Conservation (phyloP, 2,888 invertebrate genomes). For the Nemotelus pantherinus region DNA sequence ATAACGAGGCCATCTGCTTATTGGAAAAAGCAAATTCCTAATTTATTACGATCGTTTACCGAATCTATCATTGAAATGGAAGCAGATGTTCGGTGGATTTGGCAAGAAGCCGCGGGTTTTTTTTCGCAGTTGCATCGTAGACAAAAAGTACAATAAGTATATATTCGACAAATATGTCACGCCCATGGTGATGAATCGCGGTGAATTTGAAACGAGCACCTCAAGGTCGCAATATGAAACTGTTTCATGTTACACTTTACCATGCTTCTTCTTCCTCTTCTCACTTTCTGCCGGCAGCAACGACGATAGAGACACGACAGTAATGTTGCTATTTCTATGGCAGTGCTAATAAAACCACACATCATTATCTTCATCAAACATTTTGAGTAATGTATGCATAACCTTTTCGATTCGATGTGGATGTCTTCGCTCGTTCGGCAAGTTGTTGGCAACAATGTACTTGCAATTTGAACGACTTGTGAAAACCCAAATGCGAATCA, state of each 20-base stretch:
- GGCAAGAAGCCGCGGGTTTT: neutral
- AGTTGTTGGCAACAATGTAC: neutral
- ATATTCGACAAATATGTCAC: slow-evolving; percentile 33
- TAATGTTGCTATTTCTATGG: neutral
- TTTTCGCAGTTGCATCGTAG: too few species aligned
- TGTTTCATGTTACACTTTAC: slow-evolving; percentile 5
- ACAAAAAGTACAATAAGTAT: neutral
- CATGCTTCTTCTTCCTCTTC: neutral
- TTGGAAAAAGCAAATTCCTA: neutral
- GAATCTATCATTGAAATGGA: slow-evolving; percentile 3
- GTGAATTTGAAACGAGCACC: neutral
- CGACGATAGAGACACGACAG: neutral
- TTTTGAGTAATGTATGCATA: neutral
- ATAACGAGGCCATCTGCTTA: slow-evolving; percentile 17
- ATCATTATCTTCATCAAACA: slow-evolving; percentile 4
- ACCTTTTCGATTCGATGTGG: slow-evolving; percentile 5
- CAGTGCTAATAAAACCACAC: neutral
- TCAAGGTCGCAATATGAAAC: slow-evolving; percentile 22
- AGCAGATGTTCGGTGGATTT: slow-evolving; percentile 1
- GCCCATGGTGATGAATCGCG: slow-evolving; percentile 25
- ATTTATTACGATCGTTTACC: neutral
- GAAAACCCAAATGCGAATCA: slow-evolving; percentile 5
- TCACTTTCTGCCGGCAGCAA: neutral
- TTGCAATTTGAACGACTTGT: neutral
- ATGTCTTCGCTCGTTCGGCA: neutral